Evolutionary conservation across 2,888 invertebrate genomes (phyloP), one percentile per base, ranked within the genome.

Genomic region (Habrosyne pyritoides): DNA sequence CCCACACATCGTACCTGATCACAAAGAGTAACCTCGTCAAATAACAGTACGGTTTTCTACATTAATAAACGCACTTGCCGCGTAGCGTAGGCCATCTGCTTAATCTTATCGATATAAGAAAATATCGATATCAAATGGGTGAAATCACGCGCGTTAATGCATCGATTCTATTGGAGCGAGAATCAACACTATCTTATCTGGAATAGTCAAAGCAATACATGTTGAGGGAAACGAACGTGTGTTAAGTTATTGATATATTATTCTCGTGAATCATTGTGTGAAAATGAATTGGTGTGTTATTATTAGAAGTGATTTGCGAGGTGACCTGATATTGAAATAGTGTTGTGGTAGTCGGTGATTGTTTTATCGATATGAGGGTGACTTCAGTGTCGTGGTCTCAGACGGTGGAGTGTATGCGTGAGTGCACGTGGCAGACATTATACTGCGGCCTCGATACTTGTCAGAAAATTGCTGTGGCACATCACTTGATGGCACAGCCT

Each of bases 141-240:
- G 64, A 80, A 87, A 89, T 91, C 89, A 90, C 89, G 89, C 85
- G 88, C 82, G 69, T 62, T 67, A 71, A 63, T 72, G 66, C 72
- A 76, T 79, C 81, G 77, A 78, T 75, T 68, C 77, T 66, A 85
- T 84, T 86, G 83, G 82, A 65, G 64, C 73, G 66, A 59, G 64
- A 56, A 22, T 18, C 33, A 22, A n/a, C 54, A 36, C 64, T 69
- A 73, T 73, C 73, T 73, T 60, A 73, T 73, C 72, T 22, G 56
- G 56, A 57, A 56, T 71, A 68, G 49, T 50, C 63, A 68, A 60
- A 55, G 60, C 56, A 60, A 60, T 52, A 54, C 57, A 65, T 66
- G 64, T 64, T 56, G 59, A 51, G 18, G 50, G 60, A 57, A 60
- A 56, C 59, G 69, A 66, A 73, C 71, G 66, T 71, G 67, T 22